Percentiles rank a stretch among this genome's conserved stretches.
Conservation (phyloP, 2,797 vertebrate species). For the Gorsachius magnificus region DNA sequence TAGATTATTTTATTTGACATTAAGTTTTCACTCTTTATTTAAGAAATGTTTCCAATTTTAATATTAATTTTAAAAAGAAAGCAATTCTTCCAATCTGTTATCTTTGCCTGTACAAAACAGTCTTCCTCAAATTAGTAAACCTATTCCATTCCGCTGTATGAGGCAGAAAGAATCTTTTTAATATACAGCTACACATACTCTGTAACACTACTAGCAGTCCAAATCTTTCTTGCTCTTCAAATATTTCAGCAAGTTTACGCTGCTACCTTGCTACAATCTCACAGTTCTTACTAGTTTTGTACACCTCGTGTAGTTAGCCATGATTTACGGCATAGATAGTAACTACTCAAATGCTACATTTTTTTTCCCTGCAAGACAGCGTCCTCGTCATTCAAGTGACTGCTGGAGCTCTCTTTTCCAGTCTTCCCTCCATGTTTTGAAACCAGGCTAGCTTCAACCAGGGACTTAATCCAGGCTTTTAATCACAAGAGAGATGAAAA, state of each 20-base stretch:
- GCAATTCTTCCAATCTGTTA: not conserved
- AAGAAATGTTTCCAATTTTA: not conserved
- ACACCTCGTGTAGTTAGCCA: not conserved
- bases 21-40: not conserved
- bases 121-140: not conserved
- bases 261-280: not conserved
- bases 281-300: not conserved
- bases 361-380: not conserved
- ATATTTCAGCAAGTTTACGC: not conserved
- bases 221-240: not conserved
- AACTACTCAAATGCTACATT: not conserved
- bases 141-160: not conserved
- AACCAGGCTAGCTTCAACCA: not conserved
- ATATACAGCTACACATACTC: not conserved
- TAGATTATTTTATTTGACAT: not conserved
- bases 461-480: not conserved
- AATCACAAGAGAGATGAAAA: not conserved
- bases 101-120: not conserved
- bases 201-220: not conserved
- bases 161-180: not conserved
- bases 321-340: not conserved
- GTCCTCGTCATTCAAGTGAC: not conserved
- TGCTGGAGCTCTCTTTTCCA: not conserved
- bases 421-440: not conserved
- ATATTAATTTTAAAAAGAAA: not conserved